phyloP scores from a whole-genome alignment of 2,797 vertebrate species.

The Gouania willdenowi region DNA sequence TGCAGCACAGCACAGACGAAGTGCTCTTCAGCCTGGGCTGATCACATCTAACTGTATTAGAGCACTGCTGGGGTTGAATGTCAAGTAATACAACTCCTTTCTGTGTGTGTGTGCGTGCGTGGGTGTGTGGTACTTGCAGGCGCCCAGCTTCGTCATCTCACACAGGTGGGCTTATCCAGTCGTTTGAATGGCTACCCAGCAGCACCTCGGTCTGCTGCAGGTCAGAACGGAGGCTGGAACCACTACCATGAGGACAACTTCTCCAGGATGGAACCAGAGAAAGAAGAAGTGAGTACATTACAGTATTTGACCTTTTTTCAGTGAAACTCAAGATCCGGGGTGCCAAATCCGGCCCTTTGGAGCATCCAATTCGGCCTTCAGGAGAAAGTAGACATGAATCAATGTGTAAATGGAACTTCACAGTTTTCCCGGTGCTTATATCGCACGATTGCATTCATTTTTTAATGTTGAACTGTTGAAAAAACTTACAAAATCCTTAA shows the following conservation, averaged over 20 bases:
- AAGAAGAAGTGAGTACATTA: constrained; percentile 82
- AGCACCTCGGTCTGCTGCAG: constrained; percentile 75
- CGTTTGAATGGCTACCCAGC: constrained; percentile 83
- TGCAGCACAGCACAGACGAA: constrained; percentile 2
- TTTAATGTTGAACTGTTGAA: too few relatives aligned
- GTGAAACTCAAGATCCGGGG: too few relatives aligned
- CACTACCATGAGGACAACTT: constrained; percentile 82
- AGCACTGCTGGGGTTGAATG: constrained; percentile 5
- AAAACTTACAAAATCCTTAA: too few relatives aligned
- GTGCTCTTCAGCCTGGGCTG: constrained; percentile 6
- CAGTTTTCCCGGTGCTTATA: too few relatives aligned
- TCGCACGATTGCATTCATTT: too few relatives aligned
- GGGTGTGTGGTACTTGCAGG: constrained; percentile 68
- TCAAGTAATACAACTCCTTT: constrained; percentile 8
- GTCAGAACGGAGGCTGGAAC: constrained; percentile 85
- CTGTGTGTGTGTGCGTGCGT: constrained; percentile 12
- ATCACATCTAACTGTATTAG: constrained; percentile 21
- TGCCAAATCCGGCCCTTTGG: too few relatives aligned
- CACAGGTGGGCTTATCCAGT: constrained; percentile 88
- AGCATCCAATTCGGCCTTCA: too few relatives aligned
- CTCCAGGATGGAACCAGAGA: constrained; percentile 66
- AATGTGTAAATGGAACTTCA: too few relatives aligned
- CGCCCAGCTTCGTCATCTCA: constrained; percentile 91
- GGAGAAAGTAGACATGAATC: too few relatives aligned
- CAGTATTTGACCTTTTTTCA: neutral